These are phyloP conservation scores for Gymnorhina tibicen DNA, from an alignment of 2,113 vertebrate species.

Conservation along the genomic window DNA sequence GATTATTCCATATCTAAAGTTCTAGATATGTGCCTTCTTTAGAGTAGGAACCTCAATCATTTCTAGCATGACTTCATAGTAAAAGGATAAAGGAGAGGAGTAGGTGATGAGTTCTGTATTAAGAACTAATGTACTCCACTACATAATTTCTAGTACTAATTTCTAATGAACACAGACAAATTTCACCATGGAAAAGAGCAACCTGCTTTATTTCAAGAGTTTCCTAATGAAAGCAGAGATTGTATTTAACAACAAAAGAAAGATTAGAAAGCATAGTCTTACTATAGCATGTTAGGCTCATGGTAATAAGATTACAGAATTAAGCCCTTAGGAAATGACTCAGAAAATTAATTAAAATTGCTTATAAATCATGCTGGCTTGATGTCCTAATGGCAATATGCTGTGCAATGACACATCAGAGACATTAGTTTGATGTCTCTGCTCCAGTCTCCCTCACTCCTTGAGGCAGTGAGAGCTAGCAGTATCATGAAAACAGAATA, in stretches of 20 bases:
- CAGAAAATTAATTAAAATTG: conserved; percentile 63
- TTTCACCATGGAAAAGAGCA: background rate
- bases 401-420: conserved; percentile 11
- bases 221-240: conserved; percentile 21
- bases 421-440: conserved; percentile 14
- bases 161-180: background rate
- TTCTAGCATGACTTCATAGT: background rate
- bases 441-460: background rate
- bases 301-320: conserved; percentile 52
- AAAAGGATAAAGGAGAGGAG: background rate
- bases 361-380: conserved; percentile 27
- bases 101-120: background rate
- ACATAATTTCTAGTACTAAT: background rate
- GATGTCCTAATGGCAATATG: conserved; percentile 21
- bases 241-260: conserved; percentile 35
- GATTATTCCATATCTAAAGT: background rate
- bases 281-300: background rate
- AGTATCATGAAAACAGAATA: background rate
- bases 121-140: background rate
- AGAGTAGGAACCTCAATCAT: background rate
- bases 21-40: background rate
- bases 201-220: background rate
- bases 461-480: background rate
- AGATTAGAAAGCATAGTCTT: conserved; percentile 37
- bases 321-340: conserved; percentile 43